These are phyloP conservation scores for Odontophorus gujanensis DNA, from an alignment of 2,113 vertebrate genomes.

Conservation along the genomic window DNA sequence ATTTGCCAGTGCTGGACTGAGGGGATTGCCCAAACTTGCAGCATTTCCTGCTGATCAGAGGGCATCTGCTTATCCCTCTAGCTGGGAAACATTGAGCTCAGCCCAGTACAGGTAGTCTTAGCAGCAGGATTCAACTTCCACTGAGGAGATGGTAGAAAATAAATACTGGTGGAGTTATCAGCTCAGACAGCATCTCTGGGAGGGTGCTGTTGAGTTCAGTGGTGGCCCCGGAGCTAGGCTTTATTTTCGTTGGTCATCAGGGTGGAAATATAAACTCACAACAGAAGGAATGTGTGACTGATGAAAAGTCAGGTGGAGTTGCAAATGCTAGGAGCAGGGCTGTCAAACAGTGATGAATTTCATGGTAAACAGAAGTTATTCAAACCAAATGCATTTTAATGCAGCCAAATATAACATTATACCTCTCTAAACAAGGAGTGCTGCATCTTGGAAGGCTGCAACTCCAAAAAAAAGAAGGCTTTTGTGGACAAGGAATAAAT, in stretches of 20 bases:
- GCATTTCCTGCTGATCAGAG: not conserved
- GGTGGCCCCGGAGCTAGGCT: not conserved
- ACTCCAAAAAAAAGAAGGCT: not conserved
- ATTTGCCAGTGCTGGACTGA: not conserved
- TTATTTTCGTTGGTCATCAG: not conserved
- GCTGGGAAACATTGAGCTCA: not conserved
- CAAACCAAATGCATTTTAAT: constrained; percentile 19
- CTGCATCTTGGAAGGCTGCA: not conserved
- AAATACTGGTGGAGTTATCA: not conserved
- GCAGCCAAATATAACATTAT: not conserved
- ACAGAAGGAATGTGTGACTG: constrained; percentile 21
- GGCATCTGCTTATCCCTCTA: fast-evolving
- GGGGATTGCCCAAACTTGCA: not conserved
- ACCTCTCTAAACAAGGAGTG: not conserved
- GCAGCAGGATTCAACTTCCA: fast-evolving
- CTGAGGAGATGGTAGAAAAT: not conserved
- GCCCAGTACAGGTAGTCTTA: not conserved
- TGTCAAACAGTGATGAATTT: not conserved
- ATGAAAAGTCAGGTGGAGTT: constrained; percentile 46
- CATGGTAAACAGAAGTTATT: constrained; percentile 4
- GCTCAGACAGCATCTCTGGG: not conserved
- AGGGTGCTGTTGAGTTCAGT: not conserved
- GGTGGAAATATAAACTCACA: constrained; percentile 9
- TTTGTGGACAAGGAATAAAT: not conserved
- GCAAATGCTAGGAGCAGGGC: constrained; percentile 24